Base-by-base conservation (phyloP, 2,888 invertebrate species). In the Nymphalis urticae region DNA sequence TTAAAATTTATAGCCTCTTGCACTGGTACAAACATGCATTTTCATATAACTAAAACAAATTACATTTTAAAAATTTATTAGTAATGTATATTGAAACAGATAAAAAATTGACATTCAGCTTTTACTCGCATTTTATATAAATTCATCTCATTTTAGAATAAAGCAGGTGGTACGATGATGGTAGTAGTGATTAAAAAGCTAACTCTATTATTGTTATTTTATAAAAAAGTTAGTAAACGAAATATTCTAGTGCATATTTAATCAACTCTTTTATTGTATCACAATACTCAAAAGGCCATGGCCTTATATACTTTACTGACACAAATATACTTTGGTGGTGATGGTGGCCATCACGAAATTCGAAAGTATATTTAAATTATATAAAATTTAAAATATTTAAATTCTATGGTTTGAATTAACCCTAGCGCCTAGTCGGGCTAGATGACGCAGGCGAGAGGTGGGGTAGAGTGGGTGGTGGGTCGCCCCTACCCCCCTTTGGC, bases 381-480 rank as follows among this genome's bases (percentile, higher is more conserved):
- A 54, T 54, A 54, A 58, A 80, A 74, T 74, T 72, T 69, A 72
- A 70, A 70, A 79, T 78, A 80, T 76, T 75, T 76, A 79, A 77
- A 80, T 82, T 77, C 86, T 84, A 85, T 88, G 87, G 89, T 89
- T 88, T 77, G 88, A 90, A 88, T 89, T 90, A 90, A 92, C 92
- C 92, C 92, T 92, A 90, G 90, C 89, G 75, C 82, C 87, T 88
- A 87, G 86, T 83, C 86, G 86, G 86, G 88, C 88, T 90, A 90
- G 91, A 90, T 89, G 90, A 87, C 85, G 90, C 86, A 85, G 90
- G 89, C 89, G 79, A 80, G 47, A 47, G 66, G 66, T 16, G 81
- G 74, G 79, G 58, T 72, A 68, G 67, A 54, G 70, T 69, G 68
- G 74, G 75, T 78, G 79, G 78, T 76, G 78, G 77, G 77, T 56